phyloP scores from a whole-genome alignment of 2,113 vertebrate genomes.

The Megaleporinus macrocephalus region DNA sequence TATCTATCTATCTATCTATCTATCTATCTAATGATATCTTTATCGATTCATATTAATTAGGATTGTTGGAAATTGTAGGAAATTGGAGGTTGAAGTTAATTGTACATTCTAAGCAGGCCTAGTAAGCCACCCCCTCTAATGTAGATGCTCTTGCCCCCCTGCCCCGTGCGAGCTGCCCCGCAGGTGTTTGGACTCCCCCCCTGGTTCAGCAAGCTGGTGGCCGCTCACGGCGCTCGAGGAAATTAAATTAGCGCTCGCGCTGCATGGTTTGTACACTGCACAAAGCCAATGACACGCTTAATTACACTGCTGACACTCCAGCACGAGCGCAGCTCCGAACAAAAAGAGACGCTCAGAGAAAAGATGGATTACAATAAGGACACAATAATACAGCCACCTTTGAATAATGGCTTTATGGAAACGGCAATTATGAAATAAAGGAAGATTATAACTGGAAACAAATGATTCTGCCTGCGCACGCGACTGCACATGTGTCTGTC shows the following conservation, averaged over 20 bases:
- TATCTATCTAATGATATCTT: neutral
- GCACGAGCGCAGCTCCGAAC: slow-evolving; percentile 54
- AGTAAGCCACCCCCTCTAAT: neutral
- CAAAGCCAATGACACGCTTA: slow-evolving; percentile 85
- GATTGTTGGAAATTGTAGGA: too few species aligned
- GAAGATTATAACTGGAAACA: neutral
- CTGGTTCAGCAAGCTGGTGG: slow-evolving; percentile 76
- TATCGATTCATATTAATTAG: neutral
- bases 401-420: slow-evolving; percentile 9
- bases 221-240: slow-evolving; percentile 71
- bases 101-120: neutral
- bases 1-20: neutral
- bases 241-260: slow-evolving; percentile 81
- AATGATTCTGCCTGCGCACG: neutral
- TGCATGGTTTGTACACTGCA: slow-evolving; percentile 81
- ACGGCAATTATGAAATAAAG: neutral
- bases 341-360: slow-evolving; percentile 10
- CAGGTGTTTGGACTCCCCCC: slow-evolving; percentile 64
- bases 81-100: neutral
- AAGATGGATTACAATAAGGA: slow-evolving; percentile 35
- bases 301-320: slow-evolving; percentile 71
- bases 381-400: slow-evolving; percentile 31
- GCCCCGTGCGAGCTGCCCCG: slow-evolving; percentile 33
- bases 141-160: neutral
- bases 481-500: too few species aligned